phyloP scores from a whole-genome alignment of 2,797 vertebrate genomes.

The Vireo griseus region DNA sequence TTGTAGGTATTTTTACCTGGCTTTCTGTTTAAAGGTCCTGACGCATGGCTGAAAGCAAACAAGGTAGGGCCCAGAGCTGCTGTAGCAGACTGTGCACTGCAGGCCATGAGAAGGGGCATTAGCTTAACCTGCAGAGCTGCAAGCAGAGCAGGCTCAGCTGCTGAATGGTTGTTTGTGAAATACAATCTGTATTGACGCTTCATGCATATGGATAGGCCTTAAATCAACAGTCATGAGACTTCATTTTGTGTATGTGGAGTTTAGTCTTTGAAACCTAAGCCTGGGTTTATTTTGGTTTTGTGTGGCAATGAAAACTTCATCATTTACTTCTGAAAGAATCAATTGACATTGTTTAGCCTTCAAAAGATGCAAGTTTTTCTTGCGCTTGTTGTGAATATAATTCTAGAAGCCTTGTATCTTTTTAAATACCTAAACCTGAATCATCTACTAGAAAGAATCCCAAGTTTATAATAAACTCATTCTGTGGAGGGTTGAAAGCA shows the following conservation, averaged over 20 bases:
- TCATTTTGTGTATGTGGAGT: not conserved
- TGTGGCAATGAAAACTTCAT: not conserved
- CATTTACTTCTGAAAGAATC: not conserved
- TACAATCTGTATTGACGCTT: not conserved
- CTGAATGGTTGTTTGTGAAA: not conserved
- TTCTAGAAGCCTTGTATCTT: not conserved
- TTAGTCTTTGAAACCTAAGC: not conserved
- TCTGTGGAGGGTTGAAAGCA: not conserved
- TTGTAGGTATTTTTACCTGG: not conserved
- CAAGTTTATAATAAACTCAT: not conserved
- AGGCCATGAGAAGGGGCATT: not conserved
- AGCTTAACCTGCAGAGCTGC: not conserved
- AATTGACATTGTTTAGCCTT: not conserved
- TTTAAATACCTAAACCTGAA: not conserved
- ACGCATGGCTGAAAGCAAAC: not conserved
- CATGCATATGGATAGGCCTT: not conserved
- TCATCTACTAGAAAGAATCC: not conserved
- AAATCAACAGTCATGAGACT: not conserved
- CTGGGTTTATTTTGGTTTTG: not conserved
- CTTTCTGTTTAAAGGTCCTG: not conserved
- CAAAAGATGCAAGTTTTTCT: not conserved
- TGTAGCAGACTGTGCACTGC: not conserved
- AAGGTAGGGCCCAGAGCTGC: not conserved
- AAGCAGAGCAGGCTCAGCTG: not conserved
- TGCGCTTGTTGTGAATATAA: not conserved